These are phyloP conservation scores for Aleiodes leptofemur DNA, from an alignment of 2,888 invertebrate species.

Conservation along the genomic window DNA sequence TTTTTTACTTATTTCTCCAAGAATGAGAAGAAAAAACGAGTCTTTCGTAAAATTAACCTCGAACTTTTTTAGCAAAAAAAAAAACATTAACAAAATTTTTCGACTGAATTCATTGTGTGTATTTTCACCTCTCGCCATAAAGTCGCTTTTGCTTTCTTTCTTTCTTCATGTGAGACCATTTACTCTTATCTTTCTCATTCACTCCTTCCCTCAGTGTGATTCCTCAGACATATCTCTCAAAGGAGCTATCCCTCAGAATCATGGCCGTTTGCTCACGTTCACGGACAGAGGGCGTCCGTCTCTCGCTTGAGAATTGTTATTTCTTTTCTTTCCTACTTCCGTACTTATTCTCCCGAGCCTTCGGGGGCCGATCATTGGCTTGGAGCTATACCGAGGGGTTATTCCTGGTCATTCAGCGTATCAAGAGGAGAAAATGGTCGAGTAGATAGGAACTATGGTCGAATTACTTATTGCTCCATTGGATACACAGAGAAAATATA, in stretches of 20 bases:
- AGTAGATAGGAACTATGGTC: not conserved
- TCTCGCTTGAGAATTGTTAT: not conserved
- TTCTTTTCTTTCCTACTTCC: not conserved
- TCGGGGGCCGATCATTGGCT: not conserved
- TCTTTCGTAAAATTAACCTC: not conserved
- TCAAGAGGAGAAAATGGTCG: not conserved
- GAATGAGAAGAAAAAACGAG: no score
- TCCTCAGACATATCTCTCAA: constrained; percentile 2
- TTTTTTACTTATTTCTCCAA: no score
- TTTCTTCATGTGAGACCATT: not conserved
- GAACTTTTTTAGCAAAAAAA: not conserved
- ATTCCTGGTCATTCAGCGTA: constrained; percentile 23
- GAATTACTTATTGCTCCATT: constrained; percentile 8
- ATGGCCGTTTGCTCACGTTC: constrained; percentile 7
- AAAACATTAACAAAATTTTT: not conserved
- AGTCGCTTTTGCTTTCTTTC: not conserved
- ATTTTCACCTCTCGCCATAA: not conserved
- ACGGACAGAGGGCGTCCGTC: not conserved
- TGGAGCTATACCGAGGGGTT: constrained; percentile 17
- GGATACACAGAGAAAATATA: not conserved
- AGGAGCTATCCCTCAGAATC: constrained; percentile 19
- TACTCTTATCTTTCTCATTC: constrained; percentile 7
- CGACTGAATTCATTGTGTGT: constrained; percentile 21
- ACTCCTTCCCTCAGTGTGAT: not conserved
- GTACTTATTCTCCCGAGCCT: not conserved